Evolutionary conservation across 2,113 vertebrate species (phyloP).

Genomic region (Centropus unirufus): DNA sequence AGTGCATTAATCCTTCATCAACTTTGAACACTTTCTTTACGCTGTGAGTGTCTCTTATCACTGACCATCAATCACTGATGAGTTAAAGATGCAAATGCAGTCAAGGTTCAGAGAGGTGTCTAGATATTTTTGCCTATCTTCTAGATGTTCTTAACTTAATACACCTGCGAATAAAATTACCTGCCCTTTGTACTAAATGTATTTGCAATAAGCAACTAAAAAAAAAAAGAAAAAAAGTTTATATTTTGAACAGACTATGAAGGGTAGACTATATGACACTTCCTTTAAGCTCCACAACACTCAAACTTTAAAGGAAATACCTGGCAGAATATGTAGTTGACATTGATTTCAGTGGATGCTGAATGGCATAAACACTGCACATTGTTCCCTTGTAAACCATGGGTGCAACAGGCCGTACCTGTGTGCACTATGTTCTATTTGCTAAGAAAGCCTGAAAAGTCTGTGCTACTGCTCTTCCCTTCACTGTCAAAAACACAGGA

Average conservation of each 20-base stretch:
- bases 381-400: background rate
- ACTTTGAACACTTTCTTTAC: conserved; percentile 5
- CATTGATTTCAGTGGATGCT: background rate
- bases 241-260: background rate
- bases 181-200: background rate
- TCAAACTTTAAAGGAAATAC: background rate
- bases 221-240: background rate
- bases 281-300: background rate
- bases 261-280: background rate
- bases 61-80: background rate
- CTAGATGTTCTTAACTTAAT: background rate
- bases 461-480: background rate
- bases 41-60: background rate
- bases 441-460: background rate
- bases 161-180: background rate
- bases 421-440: background rate
- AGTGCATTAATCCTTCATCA: background rate
- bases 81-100: background rate
- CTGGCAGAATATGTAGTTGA: background rate
- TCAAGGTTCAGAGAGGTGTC: background rate
- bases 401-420: background rate
- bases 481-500: background rate
- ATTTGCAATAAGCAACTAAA: background rate
- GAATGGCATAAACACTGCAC: background rate
- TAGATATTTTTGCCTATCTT: background rate